Conservation (phyloP, 1,140 invertebrate genomes). For the Sitobion miscanthi region DNA sequence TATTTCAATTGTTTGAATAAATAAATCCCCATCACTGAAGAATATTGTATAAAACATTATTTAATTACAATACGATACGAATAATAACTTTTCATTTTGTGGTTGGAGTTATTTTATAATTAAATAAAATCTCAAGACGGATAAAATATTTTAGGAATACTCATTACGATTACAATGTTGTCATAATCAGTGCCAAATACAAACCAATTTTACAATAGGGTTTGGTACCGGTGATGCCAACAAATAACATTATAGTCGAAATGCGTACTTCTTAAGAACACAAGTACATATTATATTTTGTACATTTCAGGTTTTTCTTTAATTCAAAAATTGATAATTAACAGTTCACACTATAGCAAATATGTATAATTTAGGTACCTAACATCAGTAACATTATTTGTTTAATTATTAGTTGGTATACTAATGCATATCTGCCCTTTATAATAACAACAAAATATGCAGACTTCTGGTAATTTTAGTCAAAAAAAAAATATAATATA, state of each 20-base stretch:
- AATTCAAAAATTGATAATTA: neutral
- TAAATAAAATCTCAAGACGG: neutral
- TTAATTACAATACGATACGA: neutral
- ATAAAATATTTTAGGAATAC: neutral
- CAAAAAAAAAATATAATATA: too few relatives aligned
- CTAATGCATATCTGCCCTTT: too few relatives aligned
- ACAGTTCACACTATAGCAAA: too few relatives aligned
- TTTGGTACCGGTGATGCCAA: neutral
- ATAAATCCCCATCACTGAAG: neutral
- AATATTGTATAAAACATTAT: neutral
- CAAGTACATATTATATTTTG: neutral
- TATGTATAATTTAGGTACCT: too few relatives aligned
- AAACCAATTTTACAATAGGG: neutral
- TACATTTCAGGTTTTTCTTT: neutral
- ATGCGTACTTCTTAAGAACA: neutral
- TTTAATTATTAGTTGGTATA: too few relatives aligned
- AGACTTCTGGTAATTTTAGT: too few relatives aligned
- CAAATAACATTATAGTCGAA: neutral
- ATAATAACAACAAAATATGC: too few relatives aligned
- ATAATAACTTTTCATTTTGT: neutral
- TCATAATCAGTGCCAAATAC: too few relatives aligned
- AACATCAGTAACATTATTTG: too few relatives aligned
- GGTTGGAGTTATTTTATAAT: neutral
- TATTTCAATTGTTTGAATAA: neutral
- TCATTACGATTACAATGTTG: too few relatives aligned